Percentiles rank a stretch among this genome's conserved stretches.
Conservation (phyloP, 2,113 vertebrate species). For the Pseudopipra pipra region DNA sequence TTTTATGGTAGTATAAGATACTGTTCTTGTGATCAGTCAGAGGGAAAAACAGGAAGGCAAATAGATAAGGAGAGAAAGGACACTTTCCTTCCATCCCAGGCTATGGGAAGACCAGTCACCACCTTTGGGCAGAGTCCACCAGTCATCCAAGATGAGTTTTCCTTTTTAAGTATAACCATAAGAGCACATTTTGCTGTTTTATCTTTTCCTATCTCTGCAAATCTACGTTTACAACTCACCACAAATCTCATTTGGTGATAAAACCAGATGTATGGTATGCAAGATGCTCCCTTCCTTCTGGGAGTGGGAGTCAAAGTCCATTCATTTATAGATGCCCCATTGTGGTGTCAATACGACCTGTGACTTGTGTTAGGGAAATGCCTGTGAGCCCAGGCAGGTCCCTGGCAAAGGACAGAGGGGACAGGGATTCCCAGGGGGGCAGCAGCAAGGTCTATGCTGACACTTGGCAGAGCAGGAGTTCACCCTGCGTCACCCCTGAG, state of each 20-base stretch:
- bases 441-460: background rate
- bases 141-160: background rate
- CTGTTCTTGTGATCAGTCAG: background rate
- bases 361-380: rapidly evolving
- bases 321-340: rapidly evolving
- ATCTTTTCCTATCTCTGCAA: background rate
- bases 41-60: background rate
- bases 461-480: background rate
- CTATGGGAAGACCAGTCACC: background rate
- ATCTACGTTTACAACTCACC: background rate
- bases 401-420: background rate
- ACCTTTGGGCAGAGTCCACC: background rate
- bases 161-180: background rate
- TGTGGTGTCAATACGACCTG: rapidly evolving
- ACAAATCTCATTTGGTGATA: background rate
- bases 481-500: background rate
- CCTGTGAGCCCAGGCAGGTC: background rate
- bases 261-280: rapidly evolving
- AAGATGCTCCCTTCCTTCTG: background rate
- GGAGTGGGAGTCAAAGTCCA: background rate
- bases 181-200: background rate
- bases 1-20: background rate
- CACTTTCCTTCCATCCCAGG: background rate
- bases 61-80: background rate
- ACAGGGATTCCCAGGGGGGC: background rate